These are phyloP conservation scores for Henicopernis longicauda DNA, from an alignment of 2,113 vertebrate species.

Conservation along the genomic window DNA sequence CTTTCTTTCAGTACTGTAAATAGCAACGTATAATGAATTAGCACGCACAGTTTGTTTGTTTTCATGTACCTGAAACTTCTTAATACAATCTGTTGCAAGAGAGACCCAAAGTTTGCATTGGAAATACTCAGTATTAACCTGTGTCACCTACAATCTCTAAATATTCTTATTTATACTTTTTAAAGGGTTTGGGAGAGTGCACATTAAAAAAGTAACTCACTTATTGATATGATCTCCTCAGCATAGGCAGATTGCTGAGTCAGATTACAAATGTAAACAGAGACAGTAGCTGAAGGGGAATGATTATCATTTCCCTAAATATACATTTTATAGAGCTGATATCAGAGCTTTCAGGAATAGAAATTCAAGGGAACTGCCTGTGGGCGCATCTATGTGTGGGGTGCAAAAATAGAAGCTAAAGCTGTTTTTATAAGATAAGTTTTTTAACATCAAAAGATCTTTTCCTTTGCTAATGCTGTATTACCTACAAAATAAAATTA, in stretches of 20 bases:
- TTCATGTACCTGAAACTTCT: not conserved
- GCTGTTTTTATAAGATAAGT: not conserved
- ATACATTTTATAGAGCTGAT: not conserved
- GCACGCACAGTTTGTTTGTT: not conserved
- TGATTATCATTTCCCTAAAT: not conserved
- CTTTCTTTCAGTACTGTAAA: not conserved
- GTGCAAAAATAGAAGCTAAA: constrained; percentile 1
- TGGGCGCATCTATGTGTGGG: not conserved
- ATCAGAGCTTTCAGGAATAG: not conserved
- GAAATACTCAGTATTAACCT: not conserved
- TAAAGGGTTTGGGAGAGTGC: not conserved
- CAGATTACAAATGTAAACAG: constrained; percentile 5
- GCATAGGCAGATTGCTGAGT: not conserved
- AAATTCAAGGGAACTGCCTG: not conserved
- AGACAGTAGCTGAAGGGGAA: not conserved
- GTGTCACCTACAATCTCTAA: not conserved
- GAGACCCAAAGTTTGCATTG: not conserved
- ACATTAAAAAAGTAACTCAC: not conserved
- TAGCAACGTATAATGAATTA: not conserved
- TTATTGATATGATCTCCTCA: not conserved
- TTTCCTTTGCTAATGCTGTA: not conserved
- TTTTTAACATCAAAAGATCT: not conserved
- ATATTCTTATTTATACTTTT: not conserved
- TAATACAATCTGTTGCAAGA: not conserved
- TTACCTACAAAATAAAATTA: not conserved